Base-by-base conservation (phyloP, 2,113 vertebrate species). In the Crocuta crocuta region DNA sequence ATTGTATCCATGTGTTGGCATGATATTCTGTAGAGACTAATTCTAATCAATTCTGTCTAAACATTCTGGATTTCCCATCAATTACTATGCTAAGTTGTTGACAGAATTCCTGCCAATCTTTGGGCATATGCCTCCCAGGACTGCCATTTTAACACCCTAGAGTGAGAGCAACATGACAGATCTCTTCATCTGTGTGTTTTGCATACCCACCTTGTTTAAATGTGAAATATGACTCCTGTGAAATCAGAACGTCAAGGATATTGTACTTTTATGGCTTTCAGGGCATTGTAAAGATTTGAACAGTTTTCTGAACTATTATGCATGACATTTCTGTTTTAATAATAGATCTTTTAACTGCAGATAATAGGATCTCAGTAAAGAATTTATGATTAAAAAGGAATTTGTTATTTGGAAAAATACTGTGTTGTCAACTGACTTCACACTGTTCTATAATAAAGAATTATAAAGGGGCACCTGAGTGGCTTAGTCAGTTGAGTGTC, bases 11-110 rank as follows among this genome's bases (percentile, higher is more conserved):
- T 97, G 66, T 98, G 94, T 87, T 98, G 97, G 97, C 95, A 95
- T 1, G 10, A 53, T 85, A 0, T 66, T 65, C 90, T 98, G 82
- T 96, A 89, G 97, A 98, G 93, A 92, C 97, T 94, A 91, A 97
- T 98, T 98, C 98, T 97, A 98, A 95, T 98, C 98, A 97, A 70
- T 96, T 96, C 97, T 98, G 96, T 98, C 98, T 98, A 98, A 98
- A 98, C 97, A 97, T 71, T 97, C 79, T 87, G 79, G 81, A 93
- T 98, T 98, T 97, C 88, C 93, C 97, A 98, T 98, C 98, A 98
- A 97, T 98, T 98, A 95, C 63, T 87, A 28, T 97, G 90, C 91
- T 98, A 97, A 98, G 86, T 98, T 82, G 7, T 97, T 98, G 98
- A 97, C 94, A 98, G 97, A 97, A 89, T 98, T 61, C 83, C 92